Base-by-base conservation (phyloP, 2,797 vertebrate species). In the Microcaecilia unicolor region DNA sequence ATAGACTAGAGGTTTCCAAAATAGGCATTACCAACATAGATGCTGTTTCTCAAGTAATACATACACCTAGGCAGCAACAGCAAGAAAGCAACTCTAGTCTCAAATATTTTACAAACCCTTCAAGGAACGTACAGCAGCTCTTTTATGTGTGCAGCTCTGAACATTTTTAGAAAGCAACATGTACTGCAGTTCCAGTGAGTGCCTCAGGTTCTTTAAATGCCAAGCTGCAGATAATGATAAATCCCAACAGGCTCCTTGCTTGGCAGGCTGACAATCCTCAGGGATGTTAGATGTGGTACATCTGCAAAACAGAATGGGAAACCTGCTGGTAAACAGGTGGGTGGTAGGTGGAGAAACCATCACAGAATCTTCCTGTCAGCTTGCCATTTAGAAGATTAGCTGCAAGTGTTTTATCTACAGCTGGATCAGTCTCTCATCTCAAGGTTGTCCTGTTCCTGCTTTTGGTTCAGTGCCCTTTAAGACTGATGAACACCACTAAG, bases 401-500 rank as follows among this genome's bases (percentile, higher is more conserved):
- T 35, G 19, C n/a, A 48, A 51, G 12, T 27, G 38, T 51, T 46
- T n/a, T 44, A 34, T 35, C 17, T 50, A 18, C 28, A 26, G 6
- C 6, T 51, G 25, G 24, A 44, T 12, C 9, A 15, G 8, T 27
- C 48, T 39, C 10, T 42, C 15, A 25, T 46, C 35, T 26, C 22
- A 34, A 56, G 35, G 38, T 26, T 52, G 26, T 28, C 37, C 18
- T 31, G 18, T 41, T 42, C 32, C 18, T 34, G 8, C 18, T 32
- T 31, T 44, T 18, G 28, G 37, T 44, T 55, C 44, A 11, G 18
- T 22, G 24, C 19, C 25, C 4, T 3, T 27, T 42, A 48, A 15
- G 9, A 20, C 16, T 34, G 38, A 61, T 43, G 51, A 37, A 41
- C 24, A 9, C 5, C 13, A 31, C 20, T 25, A 33, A 28, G 12